phyloP scores from a whole-genome alignment of 2,888 invertebrate genomes.

The Noctua pronuba region DNA sequence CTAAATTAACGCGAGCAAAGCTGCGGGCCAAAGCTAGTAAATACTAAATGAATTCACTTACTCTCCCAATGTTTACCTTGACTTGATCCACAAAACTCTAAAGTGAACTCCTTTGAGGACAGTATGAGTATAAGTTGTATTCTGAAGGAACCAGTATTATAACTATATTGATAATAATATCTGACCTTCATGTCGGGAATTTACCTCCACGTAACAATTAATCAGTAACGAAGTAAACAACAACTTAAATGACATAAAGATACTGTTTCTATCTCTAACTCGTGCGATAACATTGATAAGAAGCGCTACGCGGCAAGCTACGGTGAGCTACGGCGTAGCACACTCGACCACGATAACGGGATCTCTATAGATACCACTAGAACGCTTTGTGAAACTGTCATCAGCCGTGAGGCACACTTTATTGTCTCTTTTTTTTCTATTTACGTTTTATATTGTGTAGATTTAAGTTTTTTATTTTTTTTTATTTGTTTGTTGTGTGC shows the following conservation, averaged over 20 bases:
- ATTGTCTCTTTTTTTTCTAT: no score
- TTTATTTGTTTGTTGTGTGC: no score
- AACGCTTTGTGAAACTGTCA: no score
- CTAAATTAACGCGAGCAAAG: no score
- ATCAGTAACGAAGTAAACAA: neutral
- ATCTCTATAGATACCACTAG: neutral
- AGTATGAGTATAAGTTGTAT: slow-evolving; percentile 13
- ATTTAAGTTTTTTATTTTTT: no score
- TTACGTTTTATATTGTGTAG: no score
- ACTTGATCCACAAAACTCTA: neutral
- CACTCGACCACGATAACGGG: neutral
- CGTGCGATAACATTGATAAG: no score
- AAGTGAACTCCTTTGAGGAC: slow-evolving; percentile 9
- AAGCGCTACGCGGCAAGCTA: neutral
- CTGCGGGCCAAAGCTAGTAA: no score
- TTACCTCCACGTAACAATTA: neutral
- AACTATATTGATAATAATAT: slow-evolving; percentile 20
- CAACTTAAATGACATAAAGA: neutral
- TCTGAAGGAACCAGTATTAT: slow-evolving; percentile 23
- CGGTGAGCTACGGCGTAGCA: slow-evolving; percentile 2
- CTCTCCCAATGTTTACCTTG: neutral
- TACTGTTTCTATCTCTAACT: neutral
- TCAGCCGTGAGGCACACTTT: no score
- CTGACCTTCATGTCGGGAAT: neutral
- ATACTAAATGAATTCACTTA: neutral